Conservation (phyloP, 2,797 vertebrate species). For the Cossypha dichroa region DNA sequence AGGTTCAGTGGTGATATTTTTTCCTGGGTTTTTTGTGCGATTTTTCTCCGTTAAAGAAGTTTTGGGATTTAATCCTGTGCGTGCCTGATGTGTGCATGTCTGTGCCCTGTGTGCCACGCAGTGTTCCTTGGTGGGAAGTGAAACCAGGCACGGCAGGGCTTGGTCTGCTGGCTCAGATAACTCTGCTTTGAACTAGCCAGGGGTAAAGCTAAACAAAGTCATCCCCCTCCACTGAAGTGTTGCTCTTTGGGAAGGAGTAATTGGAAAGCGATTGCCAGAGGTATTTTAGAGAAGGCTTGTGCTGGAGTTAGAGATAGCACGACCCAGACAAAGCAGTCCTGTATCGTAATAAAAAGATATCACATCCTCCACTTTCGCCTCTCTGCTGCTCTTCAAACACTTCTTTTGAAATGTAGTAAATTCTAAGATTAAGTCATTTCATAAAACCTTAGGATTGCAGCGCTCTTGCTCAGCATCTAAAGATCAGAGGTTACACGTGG, state of each 20-base stretch:
- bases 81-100: rapidly evolving
- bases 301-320: constrained; percentile 45
- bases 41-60: not conserved
- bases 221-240: not conserved
- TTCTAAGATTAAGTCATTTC: constrained; percentile 63
- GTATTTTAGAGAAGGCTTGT: constrained; percentile 16
- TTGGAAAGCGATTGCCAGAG: constrained; percentile 30
- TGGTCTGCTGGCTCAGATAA: constrained; percentile 2
- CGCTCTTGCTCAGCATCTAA: constrained; percentile 29
- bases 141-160: not conserved
- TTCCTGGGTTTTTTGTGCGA: not conserved
- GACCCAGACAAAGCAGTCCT: constrained; percentile 17
- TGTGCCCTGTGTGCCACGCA: rapidly evolving
- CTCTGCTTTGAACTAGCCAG: constrained; percentile 4
- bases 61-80: not conserved
- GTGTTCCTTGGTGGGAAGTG: not conserved
- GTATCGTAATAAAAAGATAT: constrained; percentile 26
- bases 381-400: constrained; percentile 26
- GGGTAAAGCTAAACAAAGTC: constrained; percentile 22
- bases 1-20: not conserved
- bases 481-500: constrained; percentile 43
- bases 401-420: constrained; percentile 58
- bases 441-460: constrained; percentile 56
- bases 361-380: not conserved
- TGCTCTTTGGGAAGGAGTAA: not conserved